Conservation (phyloP, 2,113 vertebrate species). For the Strix aluco region DNA sequence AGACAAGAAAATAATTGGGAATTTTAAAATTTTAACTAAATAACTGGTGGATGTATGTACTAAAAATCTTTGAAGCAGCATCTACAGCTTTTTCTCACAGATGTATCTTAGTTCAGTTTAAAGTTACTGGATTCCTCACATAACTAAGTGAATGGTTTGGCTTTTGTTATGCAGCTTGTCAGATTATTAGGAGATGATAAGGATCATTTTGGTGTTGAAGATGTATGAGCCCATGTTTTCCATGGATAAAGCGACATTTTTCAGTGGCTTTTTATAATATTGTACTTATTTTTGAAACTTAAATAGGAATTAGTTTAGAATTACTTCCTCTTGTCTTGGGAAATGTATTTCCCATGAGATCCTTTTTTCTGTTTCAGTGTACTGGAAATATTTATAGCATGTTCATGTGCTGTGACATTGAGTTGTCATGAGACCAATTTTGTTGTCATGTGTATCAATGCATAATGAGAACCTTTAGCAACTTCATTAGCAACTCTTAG, state of each 20-base stretch:
- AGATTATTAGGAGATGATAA: neutral
- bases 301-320: neutral
- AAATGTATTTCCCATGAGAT: neutral
- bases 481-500: constrained; percentile 1
- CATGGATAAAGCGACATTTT: neutral
- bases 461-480: neutral
- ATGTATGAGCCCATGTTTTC: rapidly evolving
- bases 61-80: neutral
- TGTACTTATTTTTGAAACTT: neutral
- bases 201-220: neutral
- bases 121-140: neutral
- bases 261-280: neutral
- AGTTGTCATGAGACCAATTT: neutral
- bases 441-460: neutral
- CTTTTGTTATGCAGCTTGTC: neutral
- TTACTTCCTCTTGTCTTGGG: neutral
- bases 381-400: neutral
- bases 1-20: neutral
- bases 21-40: neutral
- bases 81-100: neutral
- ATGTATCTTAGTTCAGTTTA: neutral
- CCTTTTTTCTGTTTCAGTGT: neutral
- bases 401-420: neutral
- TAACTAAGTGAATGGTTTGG: neutral
- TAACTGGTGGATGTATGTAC: neutral